Percentiles rank a stretch among this genome's conserved stretches.
These are phyloP conservation scores for Pandion haliaetus DNA, from an alignment of 2,113 vertebrate genomes.

Conservation along the genomic window DNA sequence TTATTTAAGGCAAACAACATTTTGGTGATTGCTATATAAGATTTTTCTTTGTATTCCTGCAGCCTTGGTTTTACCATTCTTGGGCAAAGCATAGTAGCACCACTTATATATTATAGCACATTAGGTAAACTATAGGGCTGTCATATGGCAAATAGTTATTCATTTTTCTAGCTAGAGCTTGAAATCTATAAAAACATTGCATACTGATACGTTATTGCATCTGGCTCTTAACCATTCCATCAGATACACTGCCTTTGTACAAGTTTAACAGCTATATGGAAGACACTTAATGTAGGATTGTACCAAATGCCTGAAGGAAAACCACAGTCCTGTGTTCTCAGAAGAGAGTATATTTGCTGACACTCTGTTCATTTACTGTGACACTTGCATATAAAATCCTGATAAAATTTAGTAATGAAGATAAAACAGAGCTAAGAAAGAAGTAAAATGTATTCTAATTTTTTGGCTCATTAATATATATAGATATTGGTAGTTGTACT, in stretches of 20 bases:
- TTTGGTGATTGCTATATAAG: not conserved
- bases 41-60: not conserved
- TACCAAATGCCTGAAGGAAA: not conserved
- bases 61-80: not conserved
- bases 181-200: not conserved
- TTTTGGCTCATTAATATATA: not conserved
- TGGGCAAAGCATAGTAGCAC: not conserved
- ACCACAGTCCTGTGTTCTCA: not conserved
- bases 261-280: not conserved
- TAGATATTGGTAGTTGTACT: not conserved
- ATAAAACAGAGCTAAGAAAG: not conserved
- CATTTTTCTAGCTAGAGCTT: not conserved
- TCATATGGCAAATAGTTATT: not conserved
- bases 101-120: not conserved
- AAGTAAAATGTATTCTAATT: not conserved
- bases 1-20: not conserved
- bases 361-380: not conserved
- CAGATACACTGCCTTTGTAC: not conserved
- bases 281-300: not conserved
- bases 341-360: constrained; percentile 1
- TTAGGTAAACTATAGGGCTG: not conserved
- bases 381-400: not conserved
- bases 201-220: not conserved
- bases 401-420: not conserved
- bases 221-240: not conserved